Conservation (phyloP, 2,888 invertebrate species). For the Troides oblongomaculatus region DNA sequence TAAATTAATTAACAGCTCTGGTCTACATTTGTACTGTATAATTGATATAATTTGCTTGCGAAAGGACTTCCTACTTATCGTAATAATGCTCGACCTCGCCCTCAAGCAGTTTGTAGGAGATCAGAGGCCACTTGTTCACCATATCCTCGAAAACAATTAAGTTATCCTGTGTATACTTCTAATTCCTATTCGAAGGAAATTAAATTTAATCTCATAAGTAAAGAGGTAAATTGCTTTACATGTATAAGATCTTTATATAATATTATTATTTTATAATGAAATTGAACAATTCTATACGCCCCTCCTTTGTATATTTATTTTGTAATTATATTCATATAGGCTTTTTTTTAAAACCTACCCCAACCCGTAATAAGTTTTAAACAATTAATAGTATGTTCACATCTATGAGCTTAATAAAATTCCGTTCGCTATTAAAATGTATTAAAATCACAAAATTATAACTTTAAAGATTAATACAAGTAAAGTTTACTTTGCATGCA, state of each 20-base stretch:
- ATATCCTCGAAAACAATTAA: slow-evolving; percentile 59
- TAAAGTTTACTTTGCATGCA: no score
- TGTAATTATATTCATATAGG: not conserved
- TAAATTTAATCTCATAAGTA: not conserved
- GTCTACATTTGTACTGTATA: slow-evolving; percentile 36
- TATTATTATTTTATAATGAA: not conserved
- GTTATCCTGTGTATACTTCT: slow-evolving; percentile 31
- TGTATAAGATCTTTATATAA: not conserved
- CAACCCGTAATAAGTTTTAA: no score
- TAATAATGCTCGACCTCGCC: slow-evolving; percentile 47
- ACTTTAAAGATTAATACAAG: no score
- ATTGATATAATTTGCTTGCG: slow-evolving; percentile 54
- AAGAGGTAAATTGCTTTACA: not conserved
- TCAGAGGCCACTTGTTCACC: slow-evolving; percentile 50
- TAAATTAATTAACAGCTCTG: slow-evolving; percentile 25
- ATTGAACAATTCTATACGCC: not conserved
- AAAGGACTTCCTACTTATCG: slow-evolving; percentile 49
- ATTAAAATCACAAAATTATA: no score
- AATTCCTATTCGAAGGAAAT: not conserved
- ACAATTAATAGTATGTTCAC: no score
- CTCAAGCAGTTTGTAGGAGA: slow-evolving; percentile 46
- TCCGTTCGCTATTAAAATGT: no score
- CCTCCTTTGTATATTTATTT: not conserved
- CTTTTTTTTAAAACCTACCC: no score
- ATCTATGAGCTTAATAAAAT: no score